Percentiles rank a stretch among this genome's conserved stretches.
These are phyloP conservation scores for Calosoma granatense DNA, from an alignment of 1,140 invertebrate species.

Conservation along the genomic window DNA sequence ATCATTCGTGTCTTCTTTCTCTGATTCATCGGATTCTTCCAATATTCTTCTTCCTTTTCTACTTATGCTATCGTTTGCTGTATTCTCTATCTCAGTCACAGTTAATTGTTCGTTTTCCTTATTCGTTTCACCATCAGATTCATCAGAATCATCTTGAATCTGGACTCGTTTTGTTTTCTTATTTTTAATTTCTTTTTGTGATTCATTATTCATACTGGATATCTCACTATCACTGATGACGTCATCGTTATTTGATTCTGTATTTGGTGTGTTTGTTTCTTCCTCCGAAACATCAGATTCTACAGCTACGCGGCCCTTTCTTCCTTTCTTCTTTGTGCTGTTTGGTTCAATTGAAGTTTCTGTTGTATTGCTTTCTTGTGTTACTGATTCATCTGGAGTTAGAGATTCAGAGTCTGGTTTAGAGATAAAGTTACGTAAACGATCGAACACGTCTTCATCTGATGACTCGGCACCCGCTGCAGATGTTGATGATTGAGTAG, in stretches of 20 bases:
- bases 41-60: neutral
- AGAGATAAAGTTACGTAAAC: constrained; percentile 11
- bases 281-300: neutral
- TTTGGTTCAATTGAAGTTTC: neutral
- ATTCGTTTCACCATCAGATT: constrained; percentile 13
- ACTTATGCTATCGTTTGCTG: no score
- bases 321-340: neutral
- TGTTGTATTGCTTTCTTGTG: constrained; percentile 15
- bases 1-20: neutral
- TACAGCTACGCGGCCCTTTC: neutral
- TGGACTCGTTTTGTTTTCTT: constrained; percentile 9
- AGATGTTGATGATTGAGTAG: no score
- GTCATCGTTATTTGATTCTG: constrained; percentile 15
- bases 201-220: constrained; percentile 14
- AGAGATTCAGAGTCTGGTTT: constrained; percentile 20
- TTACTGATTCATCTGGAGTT: neutral
- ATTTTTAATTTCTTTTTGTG: constrained; percentile 11
- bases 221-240: constrained; percentile 20
- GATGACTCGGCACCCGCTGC: constrained; percentile 14
- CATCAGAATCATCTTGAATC: constrained; percentile 10
- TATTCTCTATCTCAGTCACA: no score
- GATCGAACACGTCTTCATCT: constrained; percentile 17
- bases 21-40: neutral
- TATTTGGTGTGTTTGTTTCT: constrained; percentile 12
- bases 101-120: constrained; percentile 6